phyloP scores from a whole-genome alignment of 2,888 invertebrate genomes.

The Lomographa bimaculata region DNA sequence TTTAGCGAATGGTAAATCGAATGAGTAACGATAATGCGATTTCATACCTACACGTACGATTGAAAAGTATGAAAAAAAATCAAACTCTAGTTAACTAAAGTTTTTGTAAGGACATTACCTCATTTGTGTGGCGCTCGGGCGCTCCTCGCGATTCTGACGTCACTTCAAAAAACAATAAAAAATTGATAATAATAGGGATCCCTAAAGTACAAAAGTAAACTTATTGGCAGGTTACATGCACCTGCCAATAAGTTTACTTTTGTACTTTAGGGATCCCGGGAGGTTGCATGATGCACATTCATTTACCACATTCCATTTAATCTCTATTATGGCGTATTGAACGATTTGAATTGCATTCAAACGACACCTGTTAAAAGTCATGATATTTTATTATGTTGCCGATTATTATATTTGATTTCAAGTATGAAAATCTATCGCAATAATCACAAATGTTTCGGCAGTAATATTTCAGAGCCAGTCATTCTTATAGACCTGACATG shows the following conservation, averaged over 20 bases:
- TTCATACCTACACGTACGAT: too few relatives aligned
- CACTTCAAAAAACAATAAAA: conserved; percentile 47
- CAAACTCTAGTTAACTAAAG: conserved; percentile 49
- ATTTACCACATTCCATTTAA: conserved; percentile 15
- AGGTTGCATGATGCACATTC: conserved; percentile 37
- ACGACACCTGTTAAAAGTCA: not conserved
- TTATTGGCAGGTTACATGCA: conserved; percentile 40
- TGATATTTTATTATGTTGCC: conserved; percentile 6
- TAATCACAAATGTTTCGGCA: too few relatives aligned
- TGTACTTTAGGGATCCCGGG: conserved; percentile 49
- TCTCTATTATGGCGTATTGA: conserved; percentile 8
- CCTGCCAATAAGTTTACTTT: conserved; percentile 47
- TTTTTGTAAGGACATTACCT: conserved; percentile 61
- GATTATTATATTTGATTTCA: conserved; percentile 7
- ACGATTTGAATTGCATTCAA: conserved; percentile 5
- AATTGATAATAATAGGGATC: conserved; percentile 48
- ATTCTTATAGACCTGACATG: too few relatives aligned
- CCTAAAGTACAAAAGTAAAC: conserved; percentile 53
- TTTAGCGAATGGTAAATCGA: conserved; percentile 40
- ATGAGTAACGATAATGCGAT: conserved; percentile 54
- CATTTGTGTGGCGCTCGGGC: conserved; percentile 51
- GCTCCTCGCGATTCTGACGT: conserved; percentile 51
- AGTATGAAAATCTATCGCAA: too few relatives aligned
- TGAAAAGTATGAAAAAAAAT: conserved; percentile 45
- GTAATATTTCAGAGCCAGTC: too few relatives aligned